Evolutionary conservation across 2,888 invertebrate genomes (phyloP).

Genomic region (Icerya purchasi): DNA sequence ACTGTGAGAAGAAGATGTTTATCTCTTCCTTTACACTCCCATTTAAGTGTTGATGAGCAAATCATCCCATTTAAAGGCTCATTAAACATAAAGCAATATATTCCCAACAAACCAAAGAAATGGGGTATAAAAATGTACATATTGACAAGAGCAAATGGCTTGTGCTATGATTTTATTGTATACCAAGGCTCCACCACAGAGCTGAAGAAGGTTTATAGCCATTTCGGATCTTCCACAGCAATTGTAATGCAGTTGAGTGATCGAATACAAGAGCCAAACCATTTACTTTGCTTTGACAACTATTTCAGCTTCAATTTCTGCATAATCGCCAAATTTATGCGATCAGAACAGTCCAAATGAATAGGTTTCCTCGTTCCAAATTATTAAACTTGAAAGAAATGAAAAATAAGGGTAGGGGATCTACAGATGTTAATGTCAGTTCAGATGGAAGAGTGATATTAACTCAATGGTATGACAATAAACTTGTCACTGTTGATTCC

Average conservation of each 20-base stretch:
- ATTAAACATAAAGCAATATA: not conserved
- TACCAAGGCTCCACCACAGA: not conserved
- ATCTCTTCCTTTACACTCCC: not conserved
- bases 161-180: not conserved
- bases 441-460: not conserved
- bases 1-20: not conserved
- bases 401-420: not conserved
- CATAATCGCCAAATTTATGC: not conserved
- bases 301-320: not conserved
- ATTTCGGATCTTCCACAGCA: not conserved
- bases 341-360: not conserved
- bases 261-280: not conserved
- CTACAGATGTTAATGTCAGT: not conserved
- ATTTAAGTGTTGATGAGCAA: not conserved
- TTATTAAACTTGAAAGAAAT: not conserved
- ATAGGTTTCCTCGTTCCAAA: not conserved
- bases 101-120: not conserved
- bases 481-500: not conserved
- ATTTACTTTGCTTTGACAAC: not conserved
- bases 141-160: not conserved
- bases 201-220: not conserved
- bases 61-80: not conserved
- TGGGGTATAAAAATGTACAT: not conserved
- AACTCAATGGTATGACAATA: not conserved
- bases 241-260: not conserved